Evolutionary conservation across 2,888 invertebrate genomes (phyloP).

Genomic region (Cybosia mesomella): DNA sequence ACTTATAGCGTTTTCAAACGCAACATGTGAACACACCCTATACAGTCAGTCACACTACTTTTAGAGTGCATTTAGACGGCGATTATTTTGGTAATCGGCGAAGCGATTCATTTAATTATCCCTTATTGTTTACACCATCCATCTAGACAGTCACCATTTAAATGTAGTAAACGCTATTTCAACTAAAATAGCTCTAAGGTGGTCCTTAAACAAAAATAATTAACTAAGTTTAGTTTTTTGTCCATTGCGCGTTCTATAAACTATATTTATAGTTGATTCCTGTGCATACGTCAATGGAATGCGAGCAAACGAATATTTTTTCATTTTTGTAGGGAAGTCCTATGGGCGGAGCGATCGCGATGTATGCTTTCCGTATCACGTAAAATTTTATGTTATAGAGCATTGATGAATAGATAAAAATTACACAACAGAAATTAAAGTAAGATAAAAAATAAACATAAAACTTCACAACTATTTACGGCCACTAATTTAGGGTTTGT

Average conservation of each 20-base stretch:
- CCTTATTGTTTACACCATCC: slow-evolving; percentile 71
- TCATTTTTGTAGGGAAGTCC: slow-evolving; percentile 18
- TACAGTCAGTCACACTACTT: slow-evolving; percentile 71
- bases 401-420: slow-evolving; percentile 49
- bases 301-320: slow-evolving; percentile 5
- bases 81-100: slow-evolving; percentile 72
- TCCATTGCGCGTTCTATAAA: slow-evolving; percentile 24
- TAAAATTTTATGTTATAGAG: slow-evolving; percentile 64
- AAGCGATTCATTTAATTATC: slow-evolving; percentile 75
- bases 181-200: slow-evolving; percentile 65
- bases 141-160: slow-evolving; percentile 65
- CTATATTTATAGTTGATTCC: background rate
- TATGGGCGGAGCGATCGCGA: slow-evolving; percentile 57
- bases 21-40: slow-evolving; percentile 63
- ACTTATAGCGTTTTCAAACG: too few species aligned
- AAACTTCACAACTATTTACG: slow-evolving; percentile 56
- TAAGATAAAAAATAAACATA: slow-evolving; percentile 29
- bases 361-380: slow-evolving; percentile 65
- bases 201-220: slow-evolving; percentile 45
- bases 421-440: slow-evolving; percentile 35
- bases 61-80: slow-evolving; percentile 69
- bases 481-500: slow-evolving; percentile 43
- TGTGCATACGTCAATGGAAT: slow-evolving; percentile 33
- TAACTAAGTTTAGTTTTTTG: slow-evolving; percentile 5
- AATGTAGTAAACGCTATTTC: slow-evolving; percentile 61